A percentile compares a stretch with the other conserved stretches of the same genome.
Evolutionary conservation across 2,797 vertebrate species (phyloP).

Genomic region (Anomalospiza imberbis): DNA sequence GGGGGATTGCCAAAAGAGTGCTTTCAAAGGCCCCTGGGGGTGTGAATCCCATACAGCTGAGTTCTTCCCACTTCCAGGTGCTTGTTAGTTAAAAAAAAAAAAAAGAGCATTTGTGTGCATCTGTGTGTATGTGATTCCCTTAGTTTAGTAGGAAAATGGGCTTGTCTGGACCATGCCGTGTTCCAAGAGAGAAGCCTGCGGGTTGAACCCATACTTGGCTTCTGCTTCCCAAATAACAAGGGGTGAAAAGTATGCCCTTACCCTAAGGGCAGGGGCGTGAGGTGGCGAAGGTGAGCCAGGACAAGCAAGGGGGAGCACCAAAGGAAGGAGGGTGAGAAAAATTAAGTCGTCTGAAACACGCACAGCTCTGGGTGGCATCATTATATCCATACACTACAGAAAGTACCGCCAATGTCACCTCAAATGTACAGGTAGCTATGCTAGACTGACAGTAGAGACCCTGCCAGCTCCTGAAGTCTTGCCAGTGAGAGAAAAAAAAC

Average conservation of each 20-base stretch:
- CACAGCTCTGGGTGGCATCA: slow-evolving; percentile 28
- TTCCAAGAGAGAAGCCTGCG: neutral
- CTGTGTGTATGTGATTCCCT: neutral
- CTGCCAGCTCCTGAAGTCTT: neutral
- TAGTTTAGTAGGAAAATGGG: neutral
- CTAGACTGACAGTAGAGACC: slow-evolving; percentile 46
- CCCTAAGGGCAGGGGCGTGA: neutral
- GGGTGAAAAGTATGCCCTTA: neutral
- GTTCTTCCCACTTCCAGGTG: neutral
- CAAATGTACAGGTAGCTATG: neutral
- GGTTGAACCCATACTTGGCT: neutral
- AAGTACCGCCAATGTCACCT: slow-evolving; percentile 24
- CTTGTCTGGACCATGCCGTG: slow-evolving; percentile 48
- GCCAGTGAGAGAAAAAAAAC: neutral
- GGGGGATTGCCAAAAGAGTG: slow-evolving; percentile 37
- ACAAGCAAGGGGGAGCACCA: neutral
- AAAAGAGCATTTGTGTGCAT: neutral
- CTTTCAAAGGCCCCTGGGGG: slow-evolving; percentile 14
- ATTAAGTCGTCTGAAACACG: slow-evolving; percentile 8
- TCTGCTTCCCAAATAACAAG: neutral
- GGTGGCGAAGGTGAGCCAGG: neutral
- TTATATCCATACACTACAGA: slow-evolving; percentile 1
- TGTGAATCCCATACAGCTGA: neutral
- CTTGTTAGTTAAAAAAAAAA: neutral
- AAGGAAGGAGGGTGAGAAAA: neutral